phyloP scores from a whole-genome alignment of 2,113 vertebrate species.

The Cheirogaleus medius region DNA sequence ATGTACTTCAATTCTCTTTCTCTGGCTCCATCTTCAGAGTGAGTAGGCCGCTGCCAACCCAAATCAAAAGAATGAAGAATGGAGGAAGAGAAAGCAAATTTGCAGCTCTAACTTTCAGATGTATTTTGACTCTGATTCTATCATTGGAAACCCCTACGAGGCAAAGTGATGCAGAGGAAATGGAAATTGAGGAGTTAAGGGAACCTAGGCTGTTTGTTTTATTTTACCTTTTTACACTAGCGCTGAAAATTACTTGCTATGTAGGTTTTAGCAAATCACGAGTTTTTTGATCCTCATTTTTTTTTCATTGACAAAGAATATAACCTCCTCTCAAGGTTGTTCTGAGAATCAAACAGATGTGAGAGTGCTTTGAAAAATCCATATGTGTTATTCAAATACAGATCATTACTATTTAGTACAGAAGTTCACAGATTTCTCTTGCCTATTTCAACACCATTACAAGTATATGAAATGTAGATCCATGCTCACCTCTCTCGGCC shows the following conservation, averaged over 20 bases:
- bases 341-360: background rate
- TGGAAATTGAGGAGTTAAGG: background rate
- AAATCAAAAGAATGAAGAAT: background rate
- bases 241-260: background rate
- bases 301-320: background rate
- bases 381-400: background rate
- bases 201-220: background rate
- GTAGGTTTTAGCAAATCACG: background rate
- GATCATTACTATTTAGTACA: background rate
- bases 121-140: background rate
- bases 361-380: background rate
- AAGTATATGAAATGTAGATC: background rate
- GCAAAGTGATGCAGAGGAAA: background rate
- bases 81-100: background rate
- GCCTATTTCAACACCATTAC: background rate
- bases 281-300: background rate
- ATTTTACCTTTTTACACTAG: background rate
- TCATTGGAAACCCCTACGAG: background rate
- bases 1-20: background rate
- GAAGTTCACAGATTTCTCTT: background rate
- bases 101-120: background rate
- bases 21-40: background rate
- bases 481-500: background rate
- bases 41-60: background rate
- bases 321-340: background rate